Conservation (phyloP, 2,113 vertebrate species). For the Triplophysa siluroides region DNA sequence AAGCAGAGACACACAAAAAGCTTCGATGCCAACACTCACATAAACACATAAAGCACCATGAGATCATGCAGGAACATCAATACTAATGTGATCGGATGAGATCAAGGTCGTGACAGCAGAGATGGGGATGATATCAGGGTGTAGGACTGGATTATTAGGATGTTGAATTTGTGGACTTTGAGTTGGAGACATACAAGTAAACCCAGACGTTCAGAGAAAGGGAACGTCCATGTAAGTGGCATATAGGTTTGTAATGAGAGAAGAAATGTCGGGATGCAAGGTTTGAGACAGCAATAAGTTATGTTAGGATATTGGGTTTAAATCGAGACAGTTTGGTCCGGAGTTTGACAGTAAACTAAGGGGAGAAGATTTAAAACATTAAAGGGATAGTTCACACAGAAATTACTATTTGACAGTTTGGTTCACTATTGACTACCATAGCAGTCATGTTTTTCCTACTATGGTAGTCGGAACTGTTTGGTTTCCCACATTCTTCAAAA, state of each 20-base stretch:
- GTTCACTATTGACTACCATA: too few species aligned
- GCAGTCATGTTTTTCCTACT: too few species aligned
- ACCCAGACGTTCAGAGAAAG: too few species aligned
- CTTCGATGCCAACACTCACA: slow-evolving; percentile 15
- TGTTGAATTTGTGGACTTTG: neutral
- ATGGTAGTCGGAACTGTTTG: too few species aligned
- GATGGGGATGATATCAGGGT: neutral
- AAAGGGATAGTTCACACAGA: too few species aligned
- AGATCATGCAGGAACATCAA: neutral
- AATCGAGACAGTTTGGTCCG: neutral
- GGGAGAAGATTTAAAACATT: neutral
- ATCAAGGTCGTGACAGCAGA: neutral
- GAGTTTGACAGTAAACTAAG: too few species aligned
- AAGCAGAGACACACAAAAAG: slow-evolving; percentile 17
- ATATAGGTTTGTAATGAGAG: too few species aligned
- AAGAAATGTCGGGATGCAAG: neutral
- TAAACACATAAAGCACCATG: neutral
- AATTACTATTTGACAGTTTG: too few species aligned
- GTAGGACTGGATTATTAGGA: neutral
- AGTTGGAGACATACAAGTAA: too few species aligned
- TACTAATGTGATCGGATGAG: neutral
- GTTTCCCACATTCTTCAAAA: too few species aligned
- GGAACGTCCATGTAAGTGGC: too few species aligned
- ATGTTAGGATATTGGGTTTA: neutral
- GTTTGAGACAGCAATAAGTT: neutral